These are phyloP conservation scores for Muscicapa adusta DNA, from an alignment of 2,113 vertebrate genomes.

Conservation along the genomic window DNA sequence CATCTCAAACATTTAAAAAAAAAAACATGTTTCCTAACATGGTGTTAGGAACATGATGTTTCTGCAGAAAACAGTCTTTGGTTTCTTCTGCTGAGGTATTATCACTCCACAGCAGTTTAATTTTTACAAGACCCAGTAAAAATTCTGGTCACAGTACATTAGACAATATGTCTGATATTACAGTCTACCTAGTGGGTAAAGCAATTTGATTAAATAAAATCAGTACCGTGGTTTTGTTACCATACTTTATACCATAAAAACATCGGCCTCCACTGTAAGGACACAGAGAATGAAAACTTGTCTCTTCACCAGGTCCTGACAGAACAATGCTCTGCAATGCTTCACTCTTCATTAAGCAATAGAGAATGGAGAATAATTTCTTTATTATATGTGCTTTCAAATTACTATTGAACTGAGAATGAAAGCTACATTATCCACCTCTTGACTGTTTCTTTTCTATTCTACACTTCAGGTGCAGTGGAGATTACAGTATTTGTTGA, in stretches of 20 bases:
- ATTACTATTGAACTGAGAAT: neutral
- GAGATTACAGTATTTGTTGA: neutral
- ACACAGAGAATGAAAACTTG: neutral
- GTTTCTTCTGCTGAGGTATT: neutral
- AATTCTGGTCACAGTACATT: neutral
- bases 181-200: neutral
- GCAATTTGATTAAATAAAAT: neutral
- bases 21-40: neutral
- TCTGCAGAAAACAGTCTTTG: neutral
- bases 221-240: neutral
- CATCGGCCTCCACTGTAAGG: neutral
- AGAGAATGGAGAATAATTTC: neutral
- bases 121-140: neutral
- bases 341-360: neutral
- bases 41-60: accelerated
- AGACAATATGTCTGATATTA: neutral
- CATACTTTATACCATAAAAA: neutral
- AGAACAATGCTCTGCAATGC: neutral
- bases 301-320: neutral
- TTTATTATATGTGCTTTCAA: neutral
- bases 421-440: neutral
- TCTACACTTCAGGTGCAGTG: neutral
- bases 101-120: neutral
- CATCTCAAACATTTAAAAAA: neutral
- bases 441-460: neutral